Evolutionary conservation across 1,140 invertebrate genomes (phyloP).

Genomic region (Drosophila ananassae): DNA sequence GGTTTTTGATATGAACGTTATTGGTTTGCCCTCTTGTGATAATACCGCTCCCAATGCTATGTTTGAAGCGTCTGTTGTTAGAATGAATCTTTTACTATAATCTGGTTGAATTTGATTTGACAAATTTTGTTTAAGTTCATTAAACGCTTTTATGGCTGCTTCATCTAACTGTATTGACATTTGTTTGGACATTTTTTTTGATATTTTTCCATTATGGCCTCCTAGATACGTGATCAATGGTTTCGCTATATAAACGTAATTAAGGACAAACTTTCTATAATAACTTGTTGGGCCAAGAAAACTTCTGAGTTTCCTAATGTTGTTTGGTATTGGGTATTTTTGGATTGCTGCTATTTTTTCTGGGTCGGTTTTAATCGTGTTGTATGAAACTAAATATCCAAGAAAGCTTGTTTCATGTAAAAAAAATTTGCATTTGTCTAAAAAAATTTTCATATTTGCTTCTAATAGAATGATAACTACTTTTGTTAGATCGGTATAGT

Average conservation of each 20-base stretch:
- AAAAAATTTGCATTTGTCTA: slow-evolving; percentile 7
- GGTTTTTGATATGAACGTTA: too few species aligned
- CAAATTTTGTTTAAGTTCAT: not conserved
- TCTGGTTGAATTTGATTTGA: not conserved
- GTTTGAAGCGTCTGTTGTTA: too few species aligned
- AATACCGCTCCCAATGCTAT: too few species aligned
- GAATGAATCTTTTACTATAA: too few species aligned
- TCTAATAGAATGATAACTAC: too few species aligned
- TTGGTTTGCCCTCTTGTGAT: too few species aligned
- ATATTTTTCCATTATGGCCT: not conserved
- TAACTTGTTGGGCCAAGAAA: not conserved
- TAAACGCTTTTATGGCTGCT: not conserved
- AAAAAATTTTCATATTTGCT: slow-evolving; percentile 7
- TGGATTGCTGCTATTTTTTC: not conserved
- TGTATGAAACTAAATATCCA: not conserved
- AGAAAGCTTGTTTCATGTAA: not conserved
- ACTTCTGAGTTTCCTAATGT: slow-evolving; percentile 2
- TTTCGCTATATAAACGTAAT: not conserved
- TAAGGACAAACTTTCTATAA: not conserved
- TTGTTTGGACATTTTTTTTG: not conserved
- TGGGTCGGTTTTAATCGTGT: not conserved
- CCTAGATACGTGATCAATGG: not conserved
- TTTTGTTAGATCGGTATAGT: too few species aligned
- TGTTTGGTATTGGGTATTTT: slow-evolving; percentile 1
- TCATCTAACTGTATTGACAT: not conserved